Percentiles rank a stretch among this genome's conserved stretches.
These are phyloP conservation scores for Athene cunicularia DNA, from an alignment of 2,113 vertebrate genomes.

Conservation along the genomic window DNA sequence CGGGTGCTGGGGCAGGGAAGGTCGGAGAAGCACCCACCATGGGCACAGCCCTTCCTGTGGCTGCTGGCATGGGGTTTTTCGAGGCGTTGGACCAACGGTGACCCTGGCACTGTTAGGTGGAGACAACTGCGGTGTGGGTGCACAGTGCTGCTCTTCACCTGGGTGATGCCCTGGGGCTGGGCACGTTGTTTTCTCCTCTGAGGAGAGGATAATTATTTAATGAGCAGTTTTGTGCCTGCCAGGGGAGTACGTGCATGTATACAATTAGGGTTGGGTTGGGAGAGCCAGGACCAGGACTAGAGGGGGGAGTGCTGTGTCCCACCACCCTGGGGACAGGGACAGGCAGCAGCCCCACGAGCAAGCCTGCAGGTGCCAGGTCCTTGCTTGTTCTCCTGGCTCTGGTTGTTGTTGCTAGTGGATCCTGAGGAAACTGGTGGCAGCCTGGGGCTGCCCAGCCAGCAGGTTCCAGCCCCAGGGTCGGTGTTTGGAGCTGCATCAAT, in stretches of 20 bases:
- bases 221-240: background rate
- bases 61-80: fast-evolving
- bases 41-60: background rate
- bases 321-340: background rate
- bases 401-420: background rate
- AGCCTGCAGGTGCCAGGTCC: fast-evolving
- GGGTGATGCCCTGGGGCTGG: background rate
- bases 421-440: background rate
- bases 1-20: background rate
- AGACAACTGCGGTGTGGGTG: background rate
- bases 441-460: background rate
- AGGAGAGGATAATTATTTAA: conserved; percentile 5
- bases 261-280: background rate
- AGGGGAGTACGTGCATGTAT: background rate
- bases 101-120: background rate
- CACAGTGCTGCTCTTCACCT: background rate
- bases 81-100: fast-evolving
- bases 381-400: background rate
- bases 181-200: background rate
- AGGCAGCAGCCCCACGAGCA: fast-evolving
- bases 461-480: fast-evolving
- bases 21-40: fast-evolving
- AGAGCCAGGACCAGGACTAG: background rate
- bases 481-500: fast-evolving
- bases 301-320: fast-evolving